Conservation (phyloP, 37 sponge, comb jelly and placozoan genomes). For the Mnemiopsis leidyi region DNA sequence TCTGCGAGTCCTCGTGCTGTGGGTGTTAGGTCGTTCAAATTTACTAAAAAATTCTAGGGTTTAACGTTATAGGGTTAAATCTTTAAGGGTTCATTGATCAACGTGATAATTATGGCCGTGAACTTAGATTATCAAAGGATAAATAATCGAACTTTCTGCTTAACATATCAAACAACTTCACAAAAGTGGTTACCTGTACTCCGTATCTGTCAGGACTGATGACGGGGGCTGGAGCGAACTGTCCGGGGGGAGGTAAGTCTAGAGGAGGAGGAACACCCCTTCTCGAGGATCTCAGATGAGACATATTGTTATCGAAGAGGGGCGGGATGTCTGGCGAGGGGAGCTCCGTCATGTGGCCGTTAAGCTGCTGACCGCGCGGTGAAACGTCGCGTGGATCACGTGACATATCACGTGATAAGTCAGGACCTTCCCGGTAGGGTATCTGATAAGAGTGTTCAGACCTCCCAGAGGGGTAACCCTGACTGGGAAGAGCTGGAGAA, state of each 20-base stretch:
- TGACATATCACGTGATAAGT: background rate
- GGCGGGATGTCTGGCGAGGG: conserved; percentile 26
- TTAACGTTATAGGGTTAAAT: no score
- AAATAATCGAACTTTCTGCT: no score
- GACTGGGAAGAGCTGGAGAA: background rate
- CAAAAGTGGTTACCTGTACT: background rate
- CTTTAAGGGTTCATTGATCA: no score
- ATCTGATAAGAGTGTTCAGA: background rate
- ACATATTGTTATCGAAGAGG: background rate
- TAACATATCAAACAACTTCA: no score
- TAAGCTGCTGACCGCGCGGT: background rate
- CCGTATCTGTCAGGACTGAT: background rate
- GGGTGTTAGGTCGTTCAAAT: background rate
- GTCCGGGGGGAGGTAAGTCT: background rate
- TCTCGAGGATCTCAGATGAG: background rate
- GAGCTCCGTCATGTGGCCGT: no score
- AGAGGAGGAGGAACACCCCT: background rate
- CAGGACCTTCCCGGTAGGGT: background rate
- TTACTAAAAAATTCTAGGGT: background rate
- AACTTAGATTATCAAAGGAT: no score
- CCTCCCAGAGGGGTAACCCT: background rate
- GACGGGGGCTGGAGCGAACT: background rate
- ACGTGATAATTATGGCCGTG: no score
- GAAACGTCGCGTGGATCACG: background rate
- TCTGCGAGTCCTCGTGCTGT: background rate